These are phyloP conservation scores for Anarsia innoxiella DNA, from an alignment of 2,888 invertebrate genomes.

Conservation along the genomic window DNA sequence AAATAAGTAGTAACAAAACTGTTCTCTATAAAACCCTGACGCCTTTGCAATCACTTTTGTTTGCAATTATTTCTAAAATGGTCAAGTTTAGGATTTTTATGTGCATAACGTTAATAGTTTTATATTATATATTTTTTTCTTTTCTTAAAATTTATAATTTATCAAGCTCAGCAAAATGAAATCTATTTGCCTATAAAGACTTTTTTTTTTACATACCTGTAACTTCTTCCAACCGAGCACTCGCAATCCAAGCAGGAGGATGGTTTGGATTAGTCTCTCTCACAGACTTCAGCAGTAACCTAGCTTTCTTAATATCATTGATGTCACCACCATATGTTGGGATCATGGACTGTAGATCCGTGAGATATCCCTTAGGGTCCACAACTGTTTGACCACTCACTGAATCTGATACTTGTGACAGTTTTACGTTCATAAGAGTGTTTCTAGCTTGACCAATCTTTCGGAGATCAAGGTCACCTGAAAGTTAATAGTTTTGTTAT, in stretches of 20 bases:
- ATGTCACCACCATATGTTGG: slow-evolving; percentile 99
- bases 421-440: slow-evolving; percentile 98
- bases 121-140: no score
- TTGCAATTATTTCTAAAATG: no score
- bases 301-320: slow-evolving; percentile 97
- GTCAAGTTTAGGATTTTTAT: no score
- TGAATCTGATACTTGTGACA: slow-evolving; percentile 98
- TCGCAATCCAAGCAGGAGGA: slow-evolving; percentile 99
- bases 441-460: slow-evolving; percentile 99
- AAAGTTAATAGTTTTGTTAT: slow-evolving; percentile 7
- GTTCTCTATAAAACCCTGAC: no score
- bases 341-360: slow-evolving; percentile 99
- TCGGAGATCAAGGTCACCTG: slow-evolving; percentile 93
- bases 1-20: no score
- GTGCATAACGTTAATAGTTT: no score
- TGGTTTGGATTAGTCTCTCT: slow-evolving; percentile 99
- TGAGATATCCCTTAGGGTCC: slow-evolving; percentile 99
- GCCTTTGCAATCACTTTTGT: no score
- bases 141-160: no score
- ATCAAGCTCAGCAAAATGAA: no score
- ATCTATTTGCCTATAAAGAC: no score
- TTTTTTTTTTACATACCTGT: slow-evolving; percentile 93
- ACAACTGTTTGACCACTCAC: slow-evolving; percentile 99
- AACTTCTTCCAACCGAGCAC: slow-evolving; percentile 97
- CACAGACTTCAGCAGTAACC: slow-evolving; percentile 95